A percentile compares a stretch with the other conserved stretches of the same genome.
Evolutionary conservation across 2,888 invertebrate species (phyloP).

Genomic region (Orchestes rusci): DNA sequence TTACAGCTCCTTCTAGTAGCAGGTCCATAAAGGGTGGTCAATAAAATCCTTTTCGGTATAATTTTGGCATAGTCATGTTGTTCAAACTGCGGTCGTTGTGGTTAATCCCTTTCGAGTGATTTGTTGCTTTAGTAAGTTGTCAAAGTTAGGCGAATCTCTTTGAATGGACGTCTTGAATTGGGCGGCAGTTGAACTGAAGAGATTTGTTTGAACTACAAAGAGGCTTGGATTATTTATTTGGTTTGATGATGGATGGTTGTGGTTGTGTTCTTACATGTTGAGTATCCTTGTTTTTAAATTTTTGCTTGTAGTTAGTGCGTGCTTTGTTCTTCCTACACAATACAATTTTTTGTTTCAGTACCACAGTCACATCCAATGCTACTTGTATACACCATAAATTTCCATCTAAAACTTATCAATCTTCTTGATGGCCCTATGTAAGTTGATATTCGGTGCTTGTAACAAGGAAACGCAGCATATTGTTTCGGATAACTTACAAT

Average conservation of each 20-base stretch:
- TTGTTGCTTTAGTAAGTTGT: constrained; percentile 22
- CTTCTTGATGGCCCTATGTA: too few species aligned
- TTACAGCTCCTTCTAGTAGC: constrained; percentile 8
- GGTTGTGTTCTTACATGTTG: too few species aligned
- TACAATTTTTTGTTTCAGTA: too few species aligned
- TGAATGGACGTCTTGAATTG: constrained; percentile 12
- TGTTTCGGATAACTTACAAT: too few species aligned
- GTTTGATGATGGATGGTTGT: constrained; percentile 13
- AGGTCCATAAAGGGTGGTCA: constrained; percentile 17
- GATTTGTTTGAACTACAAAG: constrained; percentile 17
- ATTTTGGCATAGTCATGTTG: constrained; percentile 21
- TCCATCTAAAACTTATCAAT: too few species aligned
- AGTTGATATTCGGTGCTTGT: too few species aligned
- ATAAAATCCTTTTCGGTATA: constrained; percentile 19
- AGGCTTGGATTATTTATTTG: constrained; percentile 16
- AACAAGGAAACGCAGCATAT: too few species aligned
- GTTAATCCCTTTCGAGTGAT: constrained; percentile 20
- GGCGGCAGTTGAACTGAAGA: constrained; percentile 15
- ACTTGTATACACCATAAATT: too few species aligned
- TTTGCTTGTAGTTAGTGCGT: too few species aligned
- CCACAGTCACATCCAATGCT: too few species aligned
- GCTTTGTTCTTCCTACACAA: too few species aligned
- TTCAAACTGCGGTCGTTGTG: constrained; percentile 18
- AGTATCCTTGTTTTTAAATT: too few species aligned
- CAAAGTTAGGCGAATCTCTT: constrained; percentile 20